These are phyloP conservation scores for Podarcis cretensis DNA, from an alignment of 2,113 vertebrate genomes.

Conservation along the genomic window DNA sequence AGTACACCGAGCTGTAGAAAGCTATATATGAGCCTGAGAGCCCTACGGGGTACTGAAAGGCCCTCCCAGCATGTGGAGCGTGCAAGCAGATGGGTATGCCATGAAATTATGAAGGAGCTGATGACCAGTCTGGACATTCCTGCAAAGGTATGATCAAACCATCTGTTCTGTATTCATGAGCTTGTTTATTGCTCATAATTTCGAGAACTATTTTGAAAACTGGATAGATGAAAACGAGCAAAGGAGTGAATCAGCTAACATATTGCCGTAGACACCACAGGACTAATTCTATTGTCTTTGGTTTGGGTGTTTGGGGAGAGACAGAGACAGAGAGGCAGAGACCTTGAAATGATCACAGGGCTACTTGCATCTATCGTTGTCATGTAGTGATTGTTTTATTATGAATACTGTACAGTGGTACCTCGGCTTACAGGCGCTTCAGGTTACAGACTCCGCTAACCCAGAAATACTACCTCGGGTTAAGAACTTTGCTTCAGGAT, in stretches of 20 bases:
- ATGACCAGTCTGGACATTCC: not conserved
- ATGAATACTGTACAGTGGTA: not conserved
- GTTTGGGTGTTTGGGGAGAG: not conserved
- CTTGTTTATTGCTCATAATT: not conserved
- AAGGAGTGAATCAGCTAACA: not conserved
- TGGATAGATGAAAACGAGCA: not conserved
- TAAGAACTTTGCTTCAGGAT: too few relatives aligned
- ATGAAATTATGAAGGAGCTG: constrained; percentile 15
- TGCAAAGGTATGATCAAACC: not conserved
- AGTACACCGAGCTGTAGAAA: constrained; percentile 24
- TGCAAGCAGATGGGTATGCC: not conserved
- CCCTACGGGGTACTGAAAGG: not conserved
- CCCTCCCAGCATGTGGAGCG: not conserved
- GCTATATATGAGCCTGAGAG: not conserved
- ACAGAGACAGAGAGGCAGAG: too few relatives aligned
- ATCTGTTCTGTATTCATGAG: not conserved
- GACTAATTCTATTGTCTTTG: not conserved
- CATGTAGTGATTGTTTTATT: not conserved
- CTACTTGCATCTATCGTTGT: not conserved
- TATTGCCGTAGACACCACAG: not conserved
- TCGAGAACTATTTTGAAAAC: not conserved
- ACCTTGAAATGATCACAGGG: not conserved
- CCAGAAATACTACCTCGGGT: too few relatives aligned
- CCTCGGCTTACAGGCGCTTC: too few relatives aligned
- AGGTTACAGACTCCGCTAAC: too few relatives aligned